phyloP scores from a whole-genome alignment of 1,140 invertebrate species.

The Trinorchestia longiramus region DNA sequence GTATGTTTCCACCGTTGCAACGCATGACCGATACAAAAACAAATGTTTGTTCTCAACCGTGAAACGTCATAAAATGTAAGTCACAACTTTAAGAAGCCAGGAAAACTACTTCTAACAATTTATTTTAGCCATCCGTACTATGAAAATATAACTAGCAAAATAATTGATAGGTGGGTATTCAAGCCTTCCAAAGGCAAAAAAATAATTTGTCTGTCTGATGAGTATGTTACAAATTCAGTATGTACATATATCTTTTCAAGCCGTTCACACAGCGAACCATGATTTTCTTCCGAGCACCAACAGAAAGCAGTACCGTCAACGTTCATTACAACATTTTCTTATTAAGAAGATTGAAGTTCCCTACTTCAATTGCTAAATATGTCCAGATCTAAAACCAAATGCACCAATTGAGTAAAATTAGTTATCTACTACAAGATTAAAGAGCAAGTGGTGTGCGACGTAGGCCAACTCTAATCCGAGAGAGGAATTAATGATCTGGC shows the following conservation, averaged over 20 bases:
- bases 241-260: not conserved
- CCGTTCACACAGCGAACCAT: not conserved
- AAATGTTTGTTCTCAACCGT: not conserved
- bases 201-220: not conserved
- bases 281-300: not conserved
- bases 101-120: not conserved
- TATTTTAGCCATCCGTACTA: too few relatives aligned
- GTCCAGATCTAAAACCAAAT: too few relatives aligned
- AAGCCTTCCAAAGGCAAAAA: not conserved
- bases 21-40: not conserved
- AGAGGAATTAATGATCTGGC: too few relatives aligned
- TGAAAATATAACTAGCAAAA: not conserved
- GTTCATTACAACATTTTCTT: too few relatives aligned
- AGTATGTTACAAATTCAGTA: not conserved
- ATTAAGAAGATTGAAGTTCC: too few relatives aligned
- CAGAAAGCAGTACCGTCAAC: too few relatives aligned
- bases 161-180: not conserved
- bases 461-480: not conserved
- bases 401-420: too few relatives aligned
- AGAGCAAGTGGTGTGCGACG: not conserved
- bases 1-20: not conserved
- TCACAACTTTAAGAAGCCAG: not conserved
- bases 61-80: not conserved
- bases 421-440: not conserved
- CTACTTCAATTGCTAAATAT: too few relatives aligned